Base-by-base conservation (phyloP, 2,113 vertebrate species). In the Balaenoptera acutorostrata region DNA sequence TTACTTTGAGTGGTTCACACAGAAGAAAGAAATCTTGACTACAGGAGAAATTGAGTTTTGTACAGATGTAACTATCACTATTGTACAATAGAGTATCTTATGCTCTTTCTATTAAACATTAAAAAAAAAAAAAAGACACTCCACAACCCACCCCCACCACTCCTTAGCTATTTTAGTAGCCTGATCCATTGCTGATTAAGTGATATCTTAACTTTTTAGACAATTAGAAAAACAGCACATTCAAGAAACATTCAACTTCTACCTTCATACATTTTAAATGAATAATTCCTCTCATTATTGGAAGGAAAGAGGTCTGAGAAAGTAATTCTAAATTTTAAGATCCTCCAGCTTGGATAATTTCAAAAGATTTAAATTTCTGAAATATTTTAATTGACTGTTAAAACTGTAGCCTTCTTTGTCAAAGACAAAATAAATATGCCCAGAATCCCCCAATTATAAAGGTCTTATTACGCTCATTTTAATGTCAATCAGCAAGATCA, bases 251-350 rank as follows among this genome's bases (percentile, higher is more conserved):
- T 15, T 95, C 20, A 55, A 90, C 20, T 82, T 83, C 14, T 72
- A 27, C 66, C 69, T 95, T 97, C 80, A 83, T 80, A 93, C 81
- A 69, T 31, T 25, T 66, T 93, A 52, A 86, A 78, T 68, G 39
- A 96, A n/a, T 59, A 82, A 80, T 96, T 93, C 25, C 25, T 93
- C n/a, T 69, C 55, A 95, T 52, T 20, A 89, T 1, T 88, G 12
- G 33, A 93, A 91, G 8, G 33, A 89, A 97, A 93, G 44, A 41
- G 14, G 25, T 69, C 39, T 83, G 69, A 93, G 23, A 61, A 92
- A 96, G 78, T 74, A 94, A 75, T 92, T 96, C 83, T 85, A 88
- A 87, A 46, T 90, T 84, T 68, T 46, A 78, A 93, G 27, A 75
- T 20, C 21, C 44, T 92, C 63, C 36, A 80, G 88, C 17, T 52